Conservation (phyloP, 2,797 vertebrate genomes). For the Gymnoscopelus braueri region DNA sequence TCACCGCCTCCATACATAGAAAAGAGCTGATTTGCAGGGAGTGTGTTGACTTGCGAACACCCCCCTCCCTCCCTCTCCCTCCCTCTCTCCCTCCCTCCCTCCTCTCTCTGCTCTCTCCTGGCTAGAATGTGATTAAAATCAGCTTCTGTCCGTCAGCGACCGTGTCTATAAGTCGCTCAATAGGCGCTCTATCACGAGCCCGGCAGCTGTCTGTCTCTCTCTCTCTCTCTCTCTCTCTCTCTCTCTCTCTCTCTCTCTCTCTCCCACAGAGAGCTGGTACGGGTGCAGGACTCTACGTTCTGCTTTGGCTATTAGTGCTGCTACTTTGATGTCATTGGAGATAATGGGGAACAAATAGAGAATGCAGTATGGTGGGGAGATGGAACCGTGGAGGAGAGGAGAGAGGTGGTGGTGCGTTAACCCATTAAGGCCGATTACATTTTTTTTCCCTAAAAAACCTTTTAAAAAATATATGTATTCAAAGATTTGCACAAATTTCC, state of each 20-base stretch:
- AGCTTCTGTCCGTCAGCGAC: slow-evolving; percentile 32
- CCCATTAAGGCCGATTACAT: too few species aligned
- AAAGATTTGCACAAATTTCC: too few species aligned
- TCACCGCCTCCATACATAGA: slow-evolving; percentile 41
- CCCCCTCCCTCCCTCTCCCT: not conserved
- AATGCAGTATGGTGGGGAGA: too few species aligned
- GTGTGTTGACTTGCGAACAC: slow-evolving; percentile 13
- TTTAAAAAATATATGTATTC: too few species aligned
- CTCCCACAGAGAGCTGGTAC: not conserved
- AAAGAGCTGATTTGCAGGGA: slow-evolving; percentile 49
- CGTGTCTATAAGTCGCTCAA: slow-evolving; percentile 31
- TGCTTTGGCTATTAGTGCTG: not conserved
- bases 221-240: too few species aligned
- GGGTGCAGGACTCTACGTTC: not conserved
- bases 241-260: not conserved
- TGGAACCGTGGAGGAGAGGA: not conserved
- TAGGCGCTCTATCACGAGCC: slow-evolving; percentile 38
- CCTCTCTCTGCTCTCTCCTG: slow-evolving; percentile 4
- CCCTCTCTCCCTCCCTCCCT: slow-evolving; percentile 3
- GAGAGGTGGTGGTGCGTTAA: not conserved
- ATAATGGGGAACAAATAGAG: slow-evolving; percentile 7
- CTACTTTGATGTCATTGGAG: slow-evolving; percentile 14
- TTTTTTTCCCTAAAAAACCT: too few species aligned
- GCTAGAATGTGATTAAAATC: slow-evolving; percentile 57
- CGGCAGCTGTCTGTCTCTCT: too few species aligned